Percentiles rank a stretch among this genome's conserved stretches.
Conservation (phyloP, 2,113 vertebrate species). For the Seriola quinqueradiata region DNA sequence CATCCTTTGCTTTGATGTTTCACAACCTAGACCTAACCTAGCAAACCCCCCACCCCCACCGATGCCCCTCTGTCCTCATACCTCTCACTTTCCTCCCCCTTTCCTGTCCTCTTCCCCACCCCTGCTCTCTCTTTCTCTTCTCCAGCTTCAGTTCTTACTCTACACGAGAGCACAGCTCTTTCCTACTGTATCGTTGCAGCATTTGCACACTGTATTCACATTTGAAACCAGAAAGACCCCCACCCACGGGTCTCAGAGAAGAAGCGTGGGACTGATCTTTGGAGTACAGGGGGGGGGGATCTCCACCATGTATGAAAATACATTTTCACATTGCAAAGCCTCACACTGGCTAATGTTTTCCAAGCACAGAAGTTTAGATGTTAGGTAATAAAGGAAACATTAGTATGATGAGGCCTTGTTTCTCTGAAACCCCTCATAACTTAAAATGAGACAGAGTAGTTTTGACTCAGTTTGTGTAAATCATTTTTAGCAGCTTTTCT, state of each 20-base stretch:
- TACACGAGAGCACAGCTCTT: neutral
- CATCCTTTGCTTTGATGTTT: constrained; percentile 12
- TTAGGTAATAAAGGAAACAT: constrained; percentile 64
- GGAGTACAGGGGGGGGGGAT: constrained; percentile 60
- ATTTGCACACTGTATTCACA: constrained; percentile 28
- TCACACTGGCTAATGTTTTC: constrained; percentile 68
- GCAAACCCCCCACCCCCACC: neutral
- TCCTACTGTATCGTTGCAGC: constrained; percentile 14
- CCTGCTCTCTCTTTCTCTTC: constrained; percentile 28
- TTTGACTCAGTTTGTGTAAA: constrained; percentile 50
- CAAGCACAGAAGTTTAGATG: constrained; percentile 57
- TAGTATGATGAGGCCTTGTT: constrained; percentile 6
- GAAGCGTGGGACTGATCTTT: constrained; percentile 56
- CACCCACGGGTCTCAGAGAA: constrained; percentile 48
- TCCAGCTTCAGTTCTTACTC: constrained; percentile 32
- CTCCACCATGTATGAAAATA: constrained; percentile 58
- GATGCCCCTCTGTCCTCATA: neutral
- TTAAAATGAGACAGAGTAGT: neutral
- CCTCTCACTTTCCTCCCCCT: constrained; percentile 39
- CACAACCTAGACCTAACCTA: neutral
- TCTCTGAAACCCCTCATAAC: constrained; percentile 28
- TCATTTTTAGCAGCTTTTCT: constrained; percentile 12
- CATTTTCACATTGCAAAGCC: constrained; percentile 48
- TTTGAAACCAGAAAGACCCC: constrained; percentile 72
- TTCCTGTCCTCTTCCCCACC: constrained; percentile 47